Conservation (phyloP, 2,797 vertebrate species). For the Notolabrus celidotus region DNA sequence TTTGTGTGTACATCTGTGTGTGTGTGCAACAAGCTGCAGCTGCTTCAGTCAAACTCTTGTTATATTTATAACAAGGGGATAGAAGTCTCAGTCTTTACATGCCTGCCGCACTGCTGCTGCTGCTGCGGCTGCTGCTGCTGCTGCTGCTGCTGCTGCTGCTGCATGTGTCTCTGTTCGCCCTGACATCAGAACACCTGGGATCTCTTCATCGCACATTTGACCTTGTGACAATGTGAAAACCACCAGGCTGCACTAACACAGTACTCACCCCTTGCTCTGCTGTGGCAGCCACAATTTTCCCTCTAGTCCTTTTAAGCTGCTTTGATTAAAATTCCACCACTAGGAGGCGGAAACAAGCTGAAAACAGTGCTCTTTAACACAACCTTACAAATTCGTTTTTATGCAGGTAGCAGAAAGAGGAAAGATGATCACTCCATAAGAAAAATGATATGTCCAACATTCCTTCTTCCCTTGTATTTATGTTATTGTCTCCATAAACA, state of each 20-base stretch:
- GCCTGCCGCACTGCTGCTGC: conserved; percentile 54
- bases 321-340: conserved; percentile 19
- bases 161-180: conserved; percentile 44
- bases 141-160: conserved; percentile 42
- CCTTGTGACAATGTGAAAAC: conserved; percentile 73
- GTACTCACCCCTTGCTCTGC: conserved; percentile 43
- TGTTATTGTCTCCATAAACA: not conserved
- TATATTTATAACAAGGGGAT: conserved; percentile 75
- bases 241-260: conserved; percentile 53
- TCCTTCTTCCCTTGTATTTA: not conserved
- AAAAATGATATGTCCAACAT: not conserved
- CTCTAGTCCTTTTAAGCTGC: conserved; percentile 30
- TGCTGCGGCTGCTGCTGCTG: conserved; percentile 44
- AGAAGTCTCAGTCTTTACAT: conserved; percentile 50
- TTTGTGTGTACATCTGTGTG: conserved; percentile 25
- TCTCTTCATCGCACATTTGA: conserved; percentile 66
- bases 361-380: not conserved
- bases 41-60: conserved; percentile 72
- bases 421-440: not conserved
- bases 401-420: not conserved
- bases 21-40: conserved; percentile 73
- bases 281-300: conserved; percentile 18
- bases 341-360: conserved; percentile 50
- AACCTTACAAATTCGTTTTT: not conserved
- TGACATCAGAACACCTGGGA: conserved; percentile 60